Conservation (phyloP, 2,797 vertebrate genomes). For the Glossophaga mutica region DNA sequence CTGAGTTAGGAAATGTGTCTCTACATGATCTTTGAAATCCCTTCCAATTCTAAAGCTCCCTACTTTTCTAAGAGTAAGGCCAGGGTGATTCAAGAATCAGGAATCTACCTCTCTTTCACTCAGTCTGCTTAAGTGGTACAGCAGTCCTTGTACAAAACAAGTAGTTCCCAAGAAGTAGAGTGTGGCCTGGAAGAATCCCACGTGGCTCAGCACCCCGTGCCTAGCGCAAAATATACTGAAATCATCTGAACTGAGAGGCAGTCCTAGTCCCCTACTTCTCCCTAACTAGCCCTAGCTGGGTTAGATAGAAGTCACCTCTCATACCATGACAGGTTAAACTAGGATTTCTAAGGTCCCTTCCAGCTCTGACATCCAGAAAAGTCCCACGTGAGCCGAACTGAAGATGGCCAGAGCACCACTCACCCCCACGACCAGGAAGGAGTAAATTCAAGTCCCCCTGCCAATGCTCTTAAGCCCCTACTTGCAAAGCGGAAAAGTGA, state of each 20-base stretch:
- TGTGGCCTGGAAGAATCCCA: background rate
- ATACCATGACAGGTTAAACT: background rate
- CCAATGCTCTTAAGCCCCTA: background rate
- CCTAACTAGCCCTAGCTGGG: background rate
- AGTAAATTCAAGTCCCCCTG: background rate
- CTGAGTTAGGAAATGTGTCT: background rate
- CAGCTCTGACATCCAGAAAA: background rate
- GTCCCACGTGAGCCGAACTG: background rate
- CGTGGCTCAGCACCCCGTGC: background rate
- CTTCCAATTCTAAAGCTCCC: slow-evolving; percentile 11
- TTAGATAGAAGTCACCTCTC: background rate
- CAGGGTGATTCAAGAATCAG: background rate
- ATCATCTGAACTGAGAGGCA: background rate
- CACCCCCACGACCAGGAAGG: background rate
- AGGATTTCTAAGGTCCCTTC: background rate
- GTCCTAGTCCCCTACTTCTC: background rate
- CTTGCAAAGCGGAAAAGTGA: background rate
- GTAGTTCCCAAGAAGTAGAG: background rate
- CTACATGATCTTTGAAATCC: background rate
- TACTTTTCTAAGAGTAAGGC: background rate
- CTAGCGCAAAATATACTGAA: background rate
- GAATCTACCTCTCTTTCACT: background rate
- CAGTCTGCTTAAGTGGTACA: background rate
- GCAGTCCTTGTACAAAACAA: background rate
- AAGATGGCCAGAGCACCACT: background rate